Percentiles rank a stretch among this genome's conserved stretches.
These are phyloP conservation scores for Jacana jacana DNA, from an alignment of 2,113 vertebrate genomes.

Conservation along the genomic window DNA sequence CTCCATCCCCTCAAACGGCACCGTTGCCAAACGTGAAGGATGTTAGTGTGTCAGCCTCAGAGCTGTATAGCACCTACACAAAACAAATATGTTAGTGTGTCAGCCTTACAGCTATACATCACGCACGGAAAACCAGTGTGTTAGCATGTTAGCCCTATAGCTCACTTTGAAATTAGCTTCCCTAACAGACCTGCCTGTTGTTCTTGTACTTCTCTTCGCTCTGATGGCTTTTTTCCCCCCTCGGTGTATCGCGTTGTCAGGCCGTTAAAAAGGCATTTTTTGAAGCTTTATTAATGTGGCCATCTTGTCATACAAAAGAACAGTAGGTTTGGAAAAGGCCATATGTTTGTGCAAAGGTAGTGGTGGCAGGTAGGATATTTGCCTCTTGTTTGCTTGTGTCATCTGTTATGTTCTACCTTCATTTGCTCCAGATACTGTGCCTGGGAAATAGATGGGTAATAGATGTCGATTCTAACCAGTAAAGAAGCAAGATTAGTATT, in stretches of 20 bases:
- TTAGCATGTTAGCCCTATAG: not conserved
- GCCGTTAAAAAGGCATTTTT: not conserved
- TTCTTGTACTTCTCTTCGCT: not conserved
- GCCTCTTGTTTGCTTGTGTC: not conserved
- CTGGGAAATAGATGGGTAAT: not conserved
- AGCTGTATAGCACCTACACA: not conserved
- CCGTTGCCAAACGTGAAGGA: not conserved
- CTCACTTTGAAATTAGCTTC: not conserved
- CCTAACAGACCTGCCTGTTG: not conserved
- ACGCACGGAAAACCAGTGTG: not conserved
- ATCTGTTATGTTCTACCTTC: not conserved
- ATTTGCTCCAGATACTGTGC: not conserved
- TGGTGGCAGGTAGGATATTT: not conserved
- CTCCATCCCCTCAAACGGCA: not conserved
- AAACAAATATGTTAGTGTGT: not conserved
- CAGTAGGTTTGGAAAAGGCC: not conserved
- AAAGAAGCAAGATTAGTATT: not conserved
- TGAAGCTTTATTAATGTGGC: not conserved
- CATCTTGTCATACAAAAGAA: not conserved
- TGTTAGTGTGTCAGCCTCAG: not conserved
- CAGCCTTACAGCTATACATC: not conserved
- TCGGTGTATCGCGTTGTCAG: fast-evolving
- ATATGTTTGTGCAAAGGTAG: not conserved
- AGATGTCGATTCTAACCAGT: not conserved
- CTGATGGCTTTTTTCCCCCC: fast-evolving